These are phyloP conservation scores for Drosophila malerkotliana DNA, from an alignment of 1,140 invertebrate genomes.

Conservation along the genomic window DNA sequence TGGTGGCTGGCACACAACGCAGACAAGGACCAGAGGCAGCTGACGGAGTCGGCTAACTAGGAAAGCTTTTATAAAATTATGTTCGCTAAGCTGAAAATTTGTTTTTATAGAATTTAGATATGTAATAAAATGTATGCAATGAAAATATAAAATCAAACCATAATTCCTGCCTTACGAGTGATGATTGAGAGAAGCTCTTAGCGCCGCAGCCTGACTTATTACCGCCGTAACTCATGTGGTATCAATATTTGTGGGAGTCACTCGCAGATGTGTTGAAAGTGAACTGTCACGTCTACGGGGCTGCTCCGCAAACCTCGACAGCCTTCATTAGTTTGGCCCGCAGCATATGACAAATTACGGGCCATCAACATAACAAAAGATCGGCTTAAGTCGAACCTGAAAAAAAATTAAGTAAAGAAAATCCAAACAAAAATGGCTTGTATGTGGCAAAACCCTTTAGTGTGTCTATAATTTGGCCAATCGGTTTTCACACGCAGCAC, in stretches of 20 bases:
- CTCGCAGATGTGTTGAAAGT: conserved; percentile 48
- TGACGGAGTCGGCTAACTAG: background rate
- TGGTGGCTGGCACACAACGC: conserved; percentile 59
- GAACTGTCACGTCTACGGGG: conserved; percentile 87
- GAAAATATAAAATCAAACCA: background rate
- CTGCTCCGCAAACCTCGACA: conserved; percentile 48
- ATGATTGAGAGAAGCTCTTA: conserved; percentile 14
- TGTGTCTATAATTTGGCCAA: conserved; percentile 56
- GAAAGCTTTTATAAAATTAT: conserved; percentile 4
- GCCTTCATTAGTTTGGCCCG: conserved; percentile 36
- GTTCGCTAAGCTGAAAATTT: conserved; percentile 33
- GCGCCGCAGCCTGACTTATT: conserved; percentile 12
- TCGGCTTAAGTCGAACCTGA: conserved; percentile 36
- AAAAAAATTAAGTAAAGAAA: conserved; percentile 26
- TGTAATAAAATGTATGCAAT: conserved; percentile 37
- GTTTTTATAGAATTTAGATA: conserved; percentile 18
- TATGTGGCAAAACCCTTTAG: conserved; percentile 48
- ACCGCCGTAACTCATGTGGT: conserved; percentile 31
- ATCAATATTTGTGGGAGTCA: conserved; percentile 44
- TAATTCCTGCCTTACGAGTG: background rate
- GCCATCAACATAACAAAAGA: conserved; percentile 68
- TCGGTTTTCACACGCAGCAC: conserved; percentile 69
- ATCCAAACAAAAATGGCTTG: conserved; percentile 14
- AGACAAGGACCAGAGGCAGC: background rate
- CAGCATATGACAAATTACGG: conserved; percentile 64